A percentile compares a stretch with the other conserved stretches of the same genome.
Conservation (phyloP, 2,888 invertebrate species). For the Emmelina monodactyla region DNA sequence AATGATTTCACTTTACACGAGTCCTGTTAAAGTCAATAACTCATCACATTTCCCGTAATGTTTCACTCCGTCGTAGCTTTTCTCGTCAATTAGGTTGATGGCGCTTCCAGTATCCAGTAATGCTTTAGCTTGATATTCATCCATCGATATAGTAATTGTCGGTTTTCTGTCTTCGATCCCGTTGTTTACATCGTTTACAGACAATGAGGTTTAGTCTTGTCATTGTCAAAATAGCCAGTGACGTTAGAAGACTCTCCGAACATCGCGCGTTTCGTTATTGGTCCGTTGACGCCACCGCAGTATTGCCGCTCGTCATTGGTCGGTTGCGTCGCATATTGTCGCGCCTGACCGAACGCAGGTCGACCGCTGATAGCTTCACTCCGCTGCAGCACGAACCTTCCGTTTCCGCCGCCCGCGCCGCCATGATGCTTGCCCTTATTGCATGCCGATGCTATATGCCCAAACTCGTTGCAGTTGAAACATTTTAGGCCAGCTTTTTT, state of each 20-base stretch:
- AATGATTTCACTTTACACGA: not conserved
- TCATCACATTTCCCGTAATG: not conserved
- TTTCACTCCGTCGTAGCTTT: not conserved
- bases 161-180: too few species aligned
- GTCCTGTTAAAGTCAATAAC: not conserved
- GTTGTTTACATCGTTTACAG: too few species aligned
- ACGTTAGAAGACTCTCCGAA: not conserved
- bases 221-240: too few species aligned
- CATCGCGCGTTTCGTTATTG: not conserved
- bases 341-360: not conserved
- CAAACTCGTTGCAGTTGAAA: slow-evolving; percentile 3
- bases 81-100: not conserved
- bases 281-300: not conserved
- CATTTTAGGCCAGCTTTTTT: slow-evolving; percentile 3
- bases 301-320: not conserved
- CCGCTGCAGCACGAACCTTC: not conserved
- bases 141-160: too few species aligned
- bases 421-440: not conserved
- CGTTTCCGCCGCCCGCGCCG: not conserved
- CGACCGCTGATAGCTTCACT: not conserved
- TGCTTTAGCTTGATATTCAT: too few species aligned
- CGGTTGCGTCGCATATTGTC: not conserved
- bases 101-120: too few species aligned
- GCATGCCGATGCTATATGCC: not conserved
- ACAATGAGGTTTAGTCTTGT: too few species aligned